Evolutionary conservation across 2,888 invertebrate genomes (phyloP), one percentile per base, ranked within the genome.

Genomic region (Polyommatus icarus): DNA sequence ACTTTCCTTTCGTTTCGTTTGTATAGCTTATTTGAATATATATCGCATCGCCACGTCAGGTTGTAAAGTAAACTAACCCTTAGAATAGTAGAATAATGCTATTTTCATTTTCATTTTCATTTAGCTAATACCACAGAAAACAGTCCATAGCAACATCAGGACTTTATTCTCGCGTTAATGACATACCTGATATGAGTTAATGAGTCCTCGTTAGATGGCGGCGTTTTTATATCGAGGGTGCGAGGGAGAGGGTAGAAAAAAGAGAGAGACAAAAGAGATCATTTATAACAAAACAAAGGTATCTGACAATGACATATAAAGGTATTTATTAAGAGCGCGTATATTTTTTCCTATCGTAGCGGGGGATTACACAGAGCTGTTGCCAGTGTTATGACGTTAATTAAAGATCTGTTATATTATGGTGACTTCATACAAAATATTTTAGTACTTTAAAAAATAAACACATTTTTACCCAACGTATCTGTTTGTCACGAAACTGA

Each of bases 231-330:
- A 61, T 67, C 29, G 15, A 12, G 15, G 8, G 67, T 67, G 67
- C 15, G 67, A 32, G 29, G 4, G 67, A 32, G 67, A 32, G 29
- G 67, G 29, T 18, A 67, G 29, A 1, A 7, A 5, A 15, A 29
- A 61, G 15, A n/a, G 61, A 29, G 67, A 67, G 29, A 67, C n/a
- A 15, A 67, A 15, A 67, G 15, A 32, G 67, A 24, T 29, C 67
- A 67, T 67, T 67, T 32, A 67, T 29, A 67, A 67, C 67, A 67
- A 61, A 67, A 67, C 67, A 67, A 67, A 67, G 67, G 67, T 67
- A 67, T 29, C 29, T 67, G 67, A 67, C 67, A 67, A 67, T 67
- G 67, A 67, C 18, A 20, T 67, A 67, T 67, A 67, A 67, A 67
- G 67, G 67, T 67, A 67, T 67, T 67, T 32, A 67, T 67, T 67